phyloP scores from a whole-genome alignment of 23 tunicate genomes.

The Oikopleura albicans region DNA sequence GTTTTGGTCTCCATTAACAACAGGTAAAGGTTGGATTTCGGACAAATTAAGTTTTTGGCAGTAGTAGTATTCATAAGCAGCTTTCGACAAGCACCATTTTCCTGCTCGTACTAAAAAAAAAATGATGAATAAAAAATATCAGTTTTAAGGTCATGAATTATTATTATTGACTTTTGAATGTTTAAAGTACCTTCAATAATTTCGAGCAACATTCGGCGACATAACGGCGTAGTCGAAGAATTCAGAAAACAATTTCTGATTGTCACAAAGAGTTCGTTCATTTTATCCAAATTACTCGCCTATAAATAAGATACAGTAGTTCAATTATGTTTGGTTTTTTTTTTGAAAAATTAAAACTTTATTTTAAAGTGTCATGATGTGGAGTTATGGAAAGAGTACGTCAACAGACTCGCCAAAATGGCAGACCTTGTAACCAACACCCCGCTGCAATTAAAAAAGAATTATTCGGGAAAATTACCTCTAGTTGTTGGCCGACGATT shows the following conservation, averaged over 20 bases:
- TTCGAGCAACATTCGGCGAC: not conserved
- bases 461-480: not conserved
- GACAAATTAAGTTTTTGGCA: not conserved
- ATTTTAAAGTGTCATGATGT: too few species aligned
- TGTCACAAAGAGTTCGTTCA: not conserved
- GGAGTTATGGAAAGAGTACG: too few species aligned
- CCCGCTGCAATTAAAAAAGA: not conserved
- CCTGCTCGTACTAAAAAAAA: not conserved
- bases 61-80: constrained; percentile 16
- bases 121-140: not conserved
- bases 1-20: too few species aligned
- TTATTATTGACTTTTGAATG: not conserved
- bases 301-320: not conserved
- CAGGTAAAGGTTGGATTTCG: not conserved
- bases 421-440: too few species aligned
- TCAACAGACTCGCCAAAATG: too few species aligned
- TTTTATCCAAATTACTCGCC: not conserved
- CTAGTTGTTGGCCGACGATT: not conserved
- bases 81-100: constrained; percentile 11
- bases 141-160: not conserved
- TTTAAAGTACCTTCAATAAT: constrained; percentile 6
- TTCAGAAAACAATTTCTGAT: not conserved
- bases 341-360: too few species aligned
- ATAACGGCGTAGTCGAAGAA: not conserved
- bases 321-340: not conserved